phyloP scores from a whole-genome alignment of 2,113 vertebrate species.

The Ophiodon elongatus region DNA sequence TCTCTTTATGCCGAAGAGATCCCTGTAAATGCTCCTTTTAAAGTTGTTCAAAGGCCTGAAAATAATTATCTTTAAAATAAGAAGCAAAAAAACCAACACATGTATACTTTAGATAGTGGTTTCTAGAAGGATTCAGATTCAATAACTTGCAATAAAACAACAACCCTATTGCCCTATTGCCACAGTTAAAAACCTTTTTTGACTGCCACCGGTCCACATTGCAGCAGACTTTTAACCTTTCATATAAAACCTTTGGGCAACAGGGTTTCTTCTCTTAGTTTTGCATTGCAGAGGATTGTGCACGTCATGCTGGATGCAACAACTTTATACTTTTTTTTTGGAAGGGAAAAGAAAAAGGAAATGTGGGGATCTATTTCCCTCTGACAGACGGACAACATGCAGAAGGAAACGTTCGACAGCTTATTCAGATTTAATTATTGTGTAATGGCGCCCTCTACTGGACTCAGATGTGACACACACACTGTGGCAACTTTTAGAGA shows the following conservation, averaged over 20 bases:
- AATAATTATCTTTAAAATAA: neutral
- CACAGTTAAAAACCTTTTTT: neutral
- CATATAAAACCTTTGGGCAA: neutral
- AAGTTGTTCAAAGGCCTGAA: neutral
- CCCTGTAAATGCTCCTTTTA: neutral
- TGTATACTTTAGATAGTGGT: neutral
- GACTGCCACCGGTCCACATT: neutral
- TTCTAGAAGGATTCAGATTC: neutral
- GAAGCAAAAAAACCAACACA: neutral
- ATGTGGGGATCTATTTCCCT: neutral
- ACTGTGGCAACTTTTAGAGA: neutral
- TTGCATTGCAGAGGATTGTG: neutral
- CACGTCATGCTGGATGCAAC: neutral
- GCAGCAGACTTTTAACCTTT: neutral
- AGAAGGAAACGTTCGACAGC: neutral
- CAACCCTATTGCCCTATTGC: neutral
- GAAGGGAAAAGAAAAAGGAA: neutral
- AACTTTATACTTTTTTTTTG: neutral
- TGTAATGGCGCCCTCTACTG: conserved; percentile 17
- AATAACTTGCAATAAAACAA: neutral
- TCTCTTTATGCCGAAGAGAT: neutral
- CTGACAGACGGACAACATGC: too few relatives aligned
- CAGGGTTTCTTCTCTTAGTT: too few relatives aligned
- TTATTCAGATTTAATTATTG: neutral
- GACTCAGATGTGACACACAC: neutral